Conservation (phyloP, 2,797 vertebrate genomes). For the Chloroceryle inda region DNA sequence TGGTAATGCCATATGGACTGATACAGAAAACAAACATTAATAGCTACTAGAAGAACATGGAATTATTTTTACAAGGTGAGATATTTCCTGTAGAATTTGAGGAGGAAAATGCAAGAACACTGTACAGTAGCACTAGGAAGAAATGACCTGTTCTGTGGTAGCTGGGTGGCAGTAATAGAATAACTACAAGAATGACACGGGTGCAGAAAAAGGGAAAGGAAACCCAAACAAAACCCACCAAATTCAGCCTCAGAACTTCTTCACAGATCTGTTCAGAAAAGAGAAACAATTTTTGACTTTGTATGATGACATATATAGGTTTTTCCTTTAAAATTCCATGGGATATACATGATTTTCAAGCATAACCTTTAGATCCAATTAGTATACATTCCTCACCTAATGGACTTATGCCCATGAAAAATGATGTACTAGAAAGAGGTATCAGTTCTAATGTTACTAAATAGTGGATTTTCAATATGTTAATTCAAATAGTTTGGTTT, state of each 20-base stretch:
- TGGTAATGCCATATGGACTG: neutral
- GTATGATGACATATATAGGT: neutral
- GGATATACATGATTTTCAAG: constrained; percentile 11
- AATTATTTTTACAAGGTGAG: constrained; percentile 12
- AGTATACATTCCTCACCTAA: neutral
- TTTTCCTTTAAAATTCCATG: constrained; percentile 51
- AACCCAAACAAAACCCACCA: neutral
- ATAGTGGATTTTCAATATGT: neutral
- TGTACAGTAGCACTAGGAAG: neutral
- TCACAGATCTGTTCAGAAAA: constrained; percentile 10
- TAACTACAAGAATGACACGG: neutral
- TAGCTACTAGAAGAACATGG: neutral
- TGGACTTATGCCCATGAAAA: neutral
- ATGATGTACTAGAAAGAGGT: neutral
- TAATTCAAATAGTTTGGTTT: neutral
- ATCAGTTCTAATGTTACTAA: neutral
- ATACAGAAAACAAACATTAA: constrained; percentile 8
- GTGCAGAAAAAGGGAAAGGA: neutral
- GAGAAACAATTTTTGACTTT: neutral
- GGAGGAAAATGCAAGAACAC: neutral
- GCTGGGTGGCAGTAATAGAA: neutral
- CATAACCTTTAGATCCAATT: neutral
- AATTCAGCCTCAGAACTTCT: neutral
- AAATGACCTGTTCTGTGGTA: neutral
- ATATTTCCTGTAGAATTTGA: constrained; percentile 20